A percentile compares a stretch with the other conserved stretches of the same genome.
Evolutionary conservation across 2,888 invertebrate genomes (phyloP).

Genomic region (Folsomia manolachei): DNA sequence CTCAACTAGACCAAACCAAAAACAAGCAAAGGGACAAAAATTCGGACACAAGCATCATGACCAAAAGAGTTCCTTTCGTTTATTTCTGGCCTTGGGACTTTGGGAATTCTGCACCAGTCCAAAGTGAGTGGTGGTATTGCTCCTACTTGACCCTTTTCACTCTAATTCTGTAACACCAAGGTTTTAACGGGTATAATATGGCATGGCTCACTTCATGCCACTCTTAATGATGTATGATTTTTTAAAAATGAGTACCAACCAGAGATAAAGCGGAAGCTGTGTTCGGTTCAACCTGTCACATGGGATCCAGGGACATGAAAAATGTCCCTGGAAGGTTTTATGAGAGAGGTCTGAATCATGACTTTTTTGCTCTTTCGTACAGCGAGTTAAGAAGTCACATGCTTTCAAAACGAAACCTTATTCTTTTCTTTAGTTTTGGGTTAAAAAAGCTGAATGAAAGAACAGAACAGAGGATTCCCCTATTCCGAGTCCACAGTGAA

Average conservation of each 20-base stretch:
- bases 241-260: neutral
- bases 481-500: too few relatives aligned
- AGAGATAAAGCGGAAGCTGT: constrained; percentile 13
- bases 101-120: neutral
- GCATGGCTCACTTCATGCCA: neutral
- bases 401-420: neutral
- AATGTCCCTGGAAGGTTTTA: neutral
- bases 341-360: constrained; percentile 3
- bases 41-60: neutral
- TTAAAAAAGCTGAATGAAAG: constrained; percentile 1
- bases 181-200: too few relatives aligned
- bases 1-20: neutral
- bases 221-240: neutral
- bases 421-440: neutral
- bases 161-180: constrained; percentile 10
- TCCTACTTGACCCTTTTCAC: constrained; percentile 28
- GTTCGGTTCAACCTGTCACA: constrained; percentile 1
- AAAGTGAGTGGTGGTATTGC: neutral
- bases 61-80: too few relatives aligned
- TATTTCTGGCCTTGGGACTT: neutral
- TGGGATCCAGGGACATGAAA: neutral
- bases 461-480: neutral
- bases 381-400: neutral
- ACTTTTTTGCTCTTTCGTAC: constrained; percentile 10
- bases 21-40: constrained; percentile 10